Conservation (phyloP, 2,113 vertebrate genomes). For the Turdus rufiventris region DNA sequence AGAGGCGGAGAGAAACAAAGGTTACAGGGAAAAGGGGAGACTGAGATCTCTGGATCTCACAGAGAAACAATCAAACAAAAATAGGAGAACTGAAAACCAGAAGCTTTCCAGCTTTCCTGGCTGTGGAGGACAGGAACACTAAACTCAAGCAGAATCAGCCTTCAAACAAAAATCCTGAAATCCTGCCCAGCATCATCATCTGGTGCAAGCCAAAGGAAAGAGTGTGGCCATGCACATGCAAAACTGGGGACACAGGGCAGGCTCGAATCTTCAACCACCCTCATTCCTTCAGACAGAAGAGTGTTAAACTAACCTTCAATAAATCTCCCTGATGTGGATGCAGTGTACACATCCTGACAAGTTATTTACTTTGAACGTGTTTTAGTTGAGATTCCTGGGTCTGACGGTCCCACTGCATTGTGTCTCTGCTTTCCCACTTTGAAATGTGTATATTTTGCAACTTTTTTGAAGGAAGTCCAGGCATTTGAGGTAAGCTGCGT, state of each 20-base stretch:
- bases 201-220: background rate
- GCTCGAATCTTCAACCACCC: background rate
- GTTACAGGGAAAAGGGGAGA: background rate
- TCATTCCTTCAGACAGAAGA: background rate
- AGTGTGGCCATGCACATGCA: rapidly evolving
- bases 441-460: slow-evolving; percentile 23
- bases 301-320: background rate
- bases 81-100: background rate
- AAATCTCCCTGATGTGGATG: background rate
- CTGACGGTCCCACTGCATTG: background rate
- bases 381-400: slow-evolving; percentile 1
- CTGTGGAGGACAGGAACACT: background rate
- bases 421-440: slow-evolving; percentile 12
- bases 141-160: background rate
- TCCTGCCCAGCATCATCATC: background rate
- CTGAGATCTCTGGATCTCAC: background rate
- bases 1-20: background rate
- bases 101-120: background rate
- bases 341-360: slow-evolving; percentile 46
- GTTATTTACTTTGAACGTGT: slow-evolving; percentile 47
- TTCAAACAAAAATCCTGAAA: background rate
- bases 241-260: background rate
- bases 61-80: background rate
- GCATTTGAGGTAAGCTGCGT: background rate
- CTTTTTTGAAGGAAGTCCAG: slow-evolving; percentile 2